Percentiles rank a stretch among this genome's conserved stretches.
Evolutionary conservation across 1,140 invertebrate species (phyloP).

Genomic region (Steinernema feltiae): DNA sequence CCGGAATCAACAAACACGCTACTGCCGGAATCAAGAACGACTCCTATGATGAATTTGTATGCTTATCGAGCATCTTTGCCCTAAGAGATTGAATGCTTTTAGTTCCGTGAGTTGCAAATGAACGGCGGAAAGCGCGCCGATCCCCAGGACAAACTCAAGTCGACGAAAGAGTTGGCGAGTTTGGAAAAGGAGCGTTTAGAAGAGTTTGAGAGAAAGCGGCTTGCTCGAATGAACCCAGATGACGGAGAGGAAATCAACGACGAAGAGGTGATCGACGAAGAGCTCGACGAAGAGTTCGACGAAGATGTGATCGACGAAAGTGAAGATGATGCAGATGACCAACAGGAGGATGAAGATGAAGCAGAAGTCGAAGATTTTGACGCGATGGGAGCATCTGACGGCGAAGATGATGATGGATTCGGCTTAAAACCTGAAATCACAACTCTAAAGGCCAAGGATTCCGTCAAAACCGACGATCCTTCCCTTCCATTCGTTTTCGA

Average conservation of each 20-base stretch:
- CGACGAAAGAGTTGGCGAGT: slow-evolving; percentile 26
- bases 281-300: background rate
- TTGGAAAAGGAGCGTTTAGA: slow-evolving; percentile 35
- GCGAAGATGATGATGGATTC: background rate
- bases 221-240: slow-evolving; percentile 23
- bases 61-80: background rate
- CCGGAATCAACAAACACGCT: slow-evolving; percentile 30
- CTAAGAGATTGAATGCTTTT: slow-evolving; percentile 4
- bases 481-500: slow-evolving; percentile 31
- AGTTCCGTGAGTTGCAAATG: slow-evolving; percentile 23
- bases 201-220: slow-evolving; percentile 18
- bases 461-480: background rate
- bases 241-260: background rate
- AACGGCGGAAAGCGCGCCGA: slow-evolving; percentile 20
- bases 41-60: slow-evolving; percentile 32
- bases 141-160: slow-evolving; percentile 25
- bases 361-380: slow-evolving; percentile 2
- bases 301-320: background rate
- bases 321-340: slow-evolving; percentile 1
- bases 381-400: background rate
- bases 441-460: background rate
- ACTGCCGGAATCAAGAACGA: slow-evolving; percentile 20
- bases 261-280: background rate
- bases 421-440: background rate
- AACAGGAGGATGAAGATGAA: background rate